Evolutionary conservation across 2,113 vertebrate species (phyloP).

Genomic region (Alethe castanea): DNA sequence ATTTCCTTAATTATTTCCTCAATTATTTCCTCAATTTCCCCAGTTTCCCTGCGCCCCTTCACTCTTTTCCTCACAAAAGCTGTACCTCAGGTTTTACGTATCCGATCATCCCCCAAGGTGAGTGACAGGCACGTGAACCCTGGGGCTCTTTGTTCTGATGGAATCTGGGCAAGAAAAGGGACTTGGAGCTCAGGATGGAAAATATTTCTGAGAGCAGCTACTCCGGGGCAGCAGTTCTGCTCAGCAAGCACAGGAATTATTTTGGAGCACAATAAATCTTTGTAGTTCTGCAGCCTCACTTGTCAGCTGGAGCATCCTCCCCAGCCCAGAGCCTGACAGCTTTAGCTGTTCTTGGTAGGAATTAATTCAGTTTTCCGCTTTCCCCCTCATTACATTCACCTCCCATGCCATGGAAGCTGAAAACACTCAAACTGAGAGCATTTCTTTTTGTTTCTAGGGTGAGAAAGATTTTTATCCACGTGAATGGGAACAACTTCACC

Average conservation of each 20-base stretch:
- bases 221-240: not conserved
- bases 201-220: conserved; percentile 27
- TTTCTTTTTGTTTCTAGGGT: not conserved
- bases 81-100: not conserved
- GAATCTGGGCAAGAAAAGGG: conserved; percentile 48
- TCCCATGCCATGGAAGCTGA: not conserved
- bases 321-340: not conserved
- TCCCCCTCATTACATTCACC: not conserved
- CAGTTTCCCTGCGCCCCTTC: not conserved
- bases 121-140: not conserved
- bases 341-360: not conserved
- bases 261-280: conserved; percentile 18
- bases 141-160: not conserved
- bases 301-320: conserved; percentile 35
- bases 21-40: not conserved
- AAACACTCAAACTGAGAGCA: not conserved
- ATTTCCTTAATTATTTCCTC: not conserved
- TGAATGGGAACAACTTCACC: not conserved
- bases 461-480: not conserved
- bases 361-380: not conserved
- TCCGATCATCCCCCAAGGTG: not conserved
- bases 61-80: not conserved
- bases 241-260: conserved; percentile 13
- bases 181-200: conserved; percentile 33
- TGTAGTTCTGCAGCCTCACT: not conserved